These are phyloP conservation scores for Hemiprocne comata DNA, from an alignment of 2,113 vertebrate species.

Conservation along the genomic window DNA sequence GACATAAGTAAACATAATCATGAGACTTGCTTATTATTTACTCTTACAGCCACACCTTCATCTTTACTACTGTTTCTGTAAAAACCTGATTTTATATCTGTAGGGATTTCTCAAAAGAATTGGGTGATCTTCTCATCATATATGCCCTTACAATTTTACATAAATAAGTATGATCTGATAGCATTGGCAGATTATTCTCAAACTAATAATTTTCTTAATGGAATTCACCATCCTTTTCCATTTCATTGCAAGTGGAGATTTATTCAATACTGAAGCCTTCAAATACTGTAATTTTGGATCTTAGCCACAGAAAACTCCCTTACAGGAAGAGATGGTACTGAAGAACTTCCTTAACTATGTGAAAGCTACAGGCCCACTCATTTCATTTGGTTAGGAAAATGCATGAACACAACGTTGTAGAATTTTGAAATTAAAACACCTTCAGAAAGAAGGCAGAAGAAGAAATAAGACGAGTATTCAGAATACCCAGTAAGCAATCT, in stretches of 20 bases:
- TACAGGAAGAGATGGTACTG: background rate
- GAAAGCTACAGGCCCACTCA: background rate
- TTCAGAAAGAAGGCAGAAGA: background rate
- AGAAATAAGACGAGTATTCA: background rate
- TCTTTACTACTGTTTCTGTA: background rate
- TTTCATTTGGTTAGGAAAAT: background rate
- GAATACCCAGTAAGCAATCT: background rate
- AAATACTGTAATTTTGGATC: background rate
- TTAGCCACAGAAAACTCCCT: background rate
- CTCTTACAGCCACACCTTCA: background rate
- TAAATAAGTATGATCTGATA: background rate
- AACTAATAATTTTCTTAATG: background rate
- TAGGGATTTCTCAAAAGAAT: background rate
- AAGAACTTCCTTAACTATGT: background rate
- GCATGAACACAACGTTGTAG: background rate
- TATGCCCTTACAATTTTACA: background rate
- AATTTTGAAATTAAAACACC: background rate
- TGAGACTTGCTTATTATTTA: background rate
- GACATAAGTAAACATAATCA: background rate
- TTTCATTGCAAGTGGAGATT: background rate
- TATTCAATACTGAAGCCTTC: background rate
- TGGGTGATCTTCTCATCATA: background rate
- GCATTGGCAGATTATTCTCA: background rate
- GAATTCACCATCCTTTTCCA: background rate
- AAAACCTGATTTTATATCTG: background rate